Conservation (phyloP, 2,888 invertebrate genomes). For the Campoplex nolae region DNA sequence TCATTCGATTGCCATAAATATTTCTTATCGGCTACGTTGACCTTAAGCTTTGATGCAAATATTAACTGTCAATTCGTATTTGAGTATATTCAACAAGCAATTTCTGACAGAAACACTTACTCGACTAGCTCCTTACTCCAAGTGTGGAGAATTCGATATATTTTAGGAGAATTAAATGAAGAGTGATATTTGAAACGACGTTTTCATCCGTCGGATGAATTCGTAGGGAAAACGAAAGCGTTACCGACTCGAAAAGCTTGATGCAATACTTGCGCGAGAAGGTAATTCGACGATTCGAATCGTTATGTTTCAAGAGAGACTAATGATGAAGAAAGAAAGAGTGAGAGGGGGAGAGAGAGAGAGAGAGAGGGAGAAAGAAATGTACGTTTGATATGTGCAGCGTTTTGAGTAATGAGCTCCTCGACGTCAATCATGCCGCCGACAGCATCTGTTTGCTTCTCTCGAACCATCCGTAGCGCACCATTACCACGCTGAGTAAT, state of each 20-base stretch:
- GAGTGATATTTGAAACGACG: constrained; percentile 28
- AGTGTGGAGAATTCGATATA: constrained; percentile 23
- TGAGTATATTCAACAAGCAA: neutral
- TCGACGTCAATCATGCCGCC: constrained; percentile 53
- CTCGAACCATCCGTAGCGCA: constrained; percentile 39
- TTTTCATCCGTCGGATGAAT: constrained; percentile 39
- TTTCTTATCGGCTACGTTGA: too few species aligned
- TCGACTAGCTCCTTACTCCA: neutral
- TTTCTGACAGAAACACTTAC: neutral
- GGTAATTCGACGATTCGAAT: constrained; percentile 47
- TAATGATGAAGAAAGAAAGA: constrained; percentile 43
- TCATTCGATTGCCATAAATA: too few species aligned
- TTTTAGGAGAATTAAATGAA: neutral
- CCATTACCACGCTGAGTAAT: constrained; percentile 17
- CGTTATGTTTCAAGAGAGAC: constrained; percentile 60
- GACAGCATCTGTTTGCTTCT: constrained; percentile 59
- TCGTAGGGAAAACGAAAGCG: constrained; percentile 12
- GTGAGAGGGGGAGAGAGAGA: neutral
- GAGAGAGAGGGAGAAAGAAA: too few species aligned
- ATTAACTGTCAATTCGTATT: neutral
- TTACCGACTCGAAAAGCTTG: constrained; percentile 15
- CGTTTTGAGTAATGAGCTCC: constrained; percentile 65
- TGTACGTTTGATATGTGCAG: constrained; percentile 56
- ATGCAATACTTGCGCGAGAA: constrained; percentile 6
- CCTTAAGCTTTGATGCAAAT: too few species aligned